Base-by-base conservation (phyloP, 2,888 invertebrate genomes). In the Tipula confusa region DNA sequence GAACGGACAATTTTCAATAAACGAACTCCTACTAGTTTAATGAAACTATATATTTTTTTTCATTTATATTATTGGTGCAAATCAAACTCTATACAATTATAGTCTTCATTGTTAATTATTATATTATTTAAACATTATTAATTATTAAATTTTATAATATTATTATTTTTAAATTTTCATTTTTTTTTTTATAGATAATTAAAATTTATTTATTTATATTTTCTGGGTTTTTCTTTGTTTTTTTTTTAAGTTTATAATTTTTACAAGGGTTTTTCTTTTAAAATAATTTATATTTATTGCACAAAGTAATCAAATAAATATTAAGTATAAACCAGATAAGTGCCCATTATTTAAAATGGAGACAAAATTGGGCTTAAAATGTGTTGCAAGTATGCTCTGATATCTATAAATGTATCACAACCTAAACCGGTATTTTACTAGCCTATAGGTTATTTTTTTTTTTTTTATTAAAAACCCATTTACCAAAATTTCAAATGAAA, bases 51-150 rank as follows among this genome's bases (percentile, higher is more conserved):
- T 64, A 64, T 64, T 64, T 64, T 33, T 33, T 64, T 9, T 64
- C 24, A 64, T 64, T 64, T 64, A 64, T 64, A 24, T 24, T 64
- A 24, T 64, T 64, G 64, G 64, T 64, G 64, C 64, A 64, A 64
- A 64, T 64, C 24, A 18, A 64, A 24, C 64, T 64, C 64, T 64
- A 64, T 64, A 64, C 64, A 64, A 64, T 64, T 64, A 64, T 64
- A 64, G 64, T 64, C 64, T n/a, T 64, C 64, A 64, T 64, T 64
- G 64, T 64, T 64, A 64, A 64, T 64, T 64, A 24, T 38, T n/a
- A 38, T 64, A 64, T 43, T 43, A 64, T 64, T 64, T 64, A 64
- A 64, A 64, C 24, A 64, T 64, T 64, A 64, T 24, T 64, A 64
- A 64, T 64, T 64, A 24, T 64, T 64, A 64, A 64, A 24, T 64